These are phyloP conservation scores for Tholera decimalis DNA, from an alignment of 2,888 invertebrate species.

Conservation along the genomic window DNA sequence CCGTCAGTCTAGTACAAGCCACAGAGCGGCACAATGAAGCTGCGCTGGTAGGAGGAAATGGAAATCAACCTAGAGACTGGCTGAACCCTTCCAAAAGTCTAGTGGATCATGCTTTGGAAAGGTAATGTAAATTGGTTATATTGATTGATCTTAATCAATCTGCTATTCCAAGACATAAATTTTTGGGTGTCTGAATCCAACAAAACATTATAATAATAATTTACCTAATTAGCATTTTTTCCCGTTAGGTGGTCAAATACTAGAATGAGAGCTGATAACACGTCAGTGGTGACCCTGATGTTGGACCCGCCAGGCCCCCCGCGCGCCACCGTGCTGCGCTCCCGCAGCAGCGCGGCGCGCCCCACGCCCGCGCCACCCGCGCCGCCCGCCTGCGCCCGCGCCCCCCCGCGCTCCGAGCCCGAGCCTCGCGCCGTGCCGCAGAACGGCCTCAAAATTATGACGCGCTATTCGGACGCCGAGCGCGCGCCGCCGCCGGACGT, in stretches of 20 bases:
- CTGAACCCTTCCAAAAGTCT: conserved; percentile 98
- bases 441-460: conserved; percentile 88
- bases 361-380: conserved; percentile 59
- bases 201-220: too few relatives aligned
- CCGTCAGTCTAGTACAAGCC: conserved; percentile 96
- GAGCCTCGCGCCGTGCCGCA: conserved; percentile 77
- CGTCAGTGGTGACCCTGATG: conserved; percentile 97
- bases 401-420: conserved; percentile 46
- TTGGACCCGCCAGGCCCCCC: conserved; percentile 97
- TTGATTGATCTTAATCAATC: too few relatives aligned
- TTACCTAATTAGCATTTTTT: not conserved
- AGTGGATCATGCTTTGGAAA: conserved; percentile 95
- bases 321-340: conserved; percentile 92
- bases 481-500: conserved; percentile 70
- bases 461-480: conserved; percentile 85
- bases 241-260: conserved; percentile 94
- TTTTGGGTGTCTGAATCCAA: too few relatives aligned
- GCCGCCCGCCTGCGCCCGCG: conserved; percentile 58
- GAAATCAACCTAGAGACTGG: conserved; percentile 91
- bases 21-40: conserved; percentile 96
- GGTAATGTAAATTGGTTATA: conserved; percentile 76
- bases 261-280: conserved; percentile 98
- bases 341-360: conserved; percentile 74
- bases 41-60: conserved; percentile 86
- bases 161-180: too few relatives aligned